These are phyloP conservation scores for Melanotaenia parkinsoni DNA, from an alignment of 2,797 vertebrate genomes.

Conservation along the genomic window DNA sequence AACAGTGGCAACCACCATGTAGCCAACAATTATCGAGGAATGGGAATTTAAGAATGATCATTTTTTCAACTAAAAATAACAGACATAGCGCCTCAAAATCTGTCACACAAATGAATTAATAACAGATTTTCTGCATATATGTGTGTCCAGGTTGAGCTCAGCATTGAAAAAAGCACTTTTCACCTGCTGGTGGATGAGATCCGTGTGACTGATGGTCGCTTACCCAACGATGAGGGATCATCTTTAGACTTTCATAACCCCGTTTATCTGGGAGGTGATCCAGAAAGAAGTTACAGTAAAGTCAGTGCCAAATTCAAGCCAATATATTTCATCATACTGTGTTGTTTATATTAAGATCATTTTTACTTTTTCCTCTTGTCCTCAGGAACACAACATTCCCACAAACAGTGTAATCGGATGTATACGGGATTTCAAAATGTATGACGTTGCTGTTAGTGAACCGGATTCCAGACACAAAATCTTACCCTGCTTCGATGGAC, in stretches of 20 bases:
- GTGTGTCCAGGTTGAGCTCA: constrained; percentile 81
- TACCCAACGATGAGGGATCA: constrained; percentile 68
- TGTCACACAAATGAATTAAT: too few relatives aligned
- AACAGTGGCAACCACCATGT: too few relatives aligned
- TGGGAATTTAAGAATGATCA: too few relatives aligned
- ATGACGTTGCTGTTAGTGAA: constrained; percentile 70
- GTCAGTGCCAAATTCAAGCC: constrained; percentile 39
- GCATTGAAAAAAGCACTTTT: constrained; percentile 72
- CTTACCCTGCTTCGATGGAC: constrained; percentile 80
- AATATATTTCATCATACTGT: too few relatives aligned
- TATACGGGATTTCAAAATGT: constrained; percentile 84
- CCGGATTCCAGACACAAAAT: constrained; percentile 71
- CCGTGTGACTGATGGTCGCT: constrained; percentile 75
- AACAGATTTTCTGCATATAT: too few relatives aligned
- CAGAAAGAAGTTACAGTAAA: constrained; percentile 31
- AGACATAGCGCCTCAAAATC: too few relatives aligned
- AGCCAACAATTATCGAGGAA: too few relatives aligned
- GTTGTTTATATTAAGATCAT: too few relatives aligned
- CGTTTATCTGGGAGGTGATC: constrained; percentile 82
- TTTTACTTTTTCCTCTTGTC: neutral
- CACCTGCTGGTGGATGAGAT: constrained; percentile 86
- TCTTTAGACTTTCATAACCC: constrained; percentile 69
- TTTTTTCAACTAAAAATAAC: too few relatives aligned
- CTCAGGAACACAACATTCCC: constrained; percentile 79
- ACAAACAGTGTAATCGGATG: constrained; percentile 84